Evolutionary conservation across 2,888 invertebrate genomes (phyloP).

Genomic region (Cordilura impudica): DNA sequence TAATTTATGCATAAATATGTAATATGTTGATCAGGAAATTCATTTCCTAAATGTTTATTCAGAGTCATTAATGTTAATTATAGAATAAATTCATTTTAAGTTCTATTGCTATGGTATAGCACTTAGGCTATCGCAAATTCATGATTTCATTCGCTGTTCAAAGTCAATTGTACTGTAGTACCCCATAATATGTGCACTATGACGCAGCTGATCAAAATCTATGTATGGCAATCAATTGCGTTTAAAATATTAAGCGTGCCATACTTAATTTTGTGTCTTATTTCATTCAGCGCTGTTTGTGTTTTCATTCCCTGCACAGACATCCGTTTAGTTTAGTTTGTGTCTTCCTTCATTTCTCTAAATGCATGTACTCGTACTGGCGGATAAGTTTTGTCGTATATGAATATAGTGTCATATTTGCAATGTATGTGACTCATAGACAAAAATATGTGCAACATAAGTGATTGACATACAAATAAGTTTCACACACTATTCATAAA

Average conservation of each 20-base stretch:
- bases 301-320: neutral
- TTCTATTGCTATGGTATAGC: too few relatives aligned
- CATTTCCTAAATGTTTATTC: too few relatives aligned
- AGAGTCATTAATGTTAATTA: too few relatives aligned
- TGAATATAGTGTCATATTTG: conserved; percentile 36
- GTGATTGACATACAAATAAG: conserved; percentile 54
- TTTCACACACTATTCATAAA: neutral
- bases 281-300: neutral
- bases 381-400: conserved; percentile 13
- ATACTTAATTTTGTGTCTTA: conserved; percentile 9
- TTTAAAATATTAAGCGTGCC: conserved; percentile 42
- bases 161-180: neutral
- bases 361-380: neutral
- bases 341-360: conserved; percentile 8
- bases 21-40: too few relatives aligned
- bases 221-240: conserved; percentile 36
- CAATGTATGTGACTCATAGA: conserved; percentile 37
- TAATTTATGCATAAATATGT: too few relatives aligned
- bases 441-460: conserved; percentile 38
- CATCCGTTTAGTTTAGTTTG: conserved; percentile 35
- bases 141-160: neutral
- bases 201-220: conserved; percentile 46
- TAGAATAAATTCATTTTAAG: too few relatives aligned
- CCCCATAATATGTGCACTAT: neutral
- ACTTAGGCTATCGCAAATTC: too few relatives aligned